Evolutionary conservation across 2,888 invertebrate genomes (phyloP), one percentile per base, ranked within the genome.

Genomic region (Hydraecia micacea): DNA sequence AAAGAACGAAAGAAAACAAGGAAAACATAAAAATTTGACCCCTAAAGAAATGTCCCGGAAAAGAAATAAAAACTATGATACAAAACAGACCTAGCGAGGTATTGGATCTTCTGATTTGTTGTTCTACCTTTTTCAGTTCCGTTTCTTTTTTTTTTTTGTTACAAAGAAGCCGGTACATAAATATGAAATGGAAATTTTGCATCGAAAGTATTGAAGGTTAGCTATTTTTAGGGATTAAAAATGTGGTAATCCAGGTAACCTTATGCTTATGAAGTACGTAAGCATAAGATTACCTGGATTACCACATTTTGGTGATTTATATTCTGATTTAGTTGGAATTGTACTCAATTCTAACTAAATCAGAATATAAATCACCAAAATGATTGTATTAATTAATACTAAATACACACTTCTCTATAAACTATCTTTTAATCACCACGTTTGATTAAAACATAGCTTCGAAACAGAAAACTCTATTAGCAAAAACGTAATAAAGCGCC

Each of bases 1-100:
- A 75, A 73, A 73, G 78, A 85, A 83, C 55, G 81, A 67, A 72
- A 66, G 42, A 79, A 87, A 86, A 83, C 81, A 88, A 80, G 85
- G 79, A 81, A 88, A 83, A 79, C 72, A 84, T 87, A 81, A 87
- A 87, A 88, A 83, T 87, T 79, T 86, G 87, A 87, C 89, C 87
- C 82, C 77, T 79, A 78, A 81, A 83, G 76, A 86, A 87, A 84
- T 83, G 73, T 83, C 58, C 58, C 71, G 81, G 80, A 73, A 79
- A 76, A 32, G 76, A 86, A 86, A 88, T 86, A 86, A 81, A 87
- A 84, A 86, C 88, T 87, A 84, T 89, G 84, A 86, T 80, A 87
- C 87, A 85, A 85, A 79, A 85, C 81, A 85, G 74, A 82, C 77
- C 77, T 75, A 77, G 72, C 55, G 67, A 79, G 46, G 72, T 87